Conservation (phyloP, 2,797 vertebrate species). For the Pampus argenteus region DNA sequence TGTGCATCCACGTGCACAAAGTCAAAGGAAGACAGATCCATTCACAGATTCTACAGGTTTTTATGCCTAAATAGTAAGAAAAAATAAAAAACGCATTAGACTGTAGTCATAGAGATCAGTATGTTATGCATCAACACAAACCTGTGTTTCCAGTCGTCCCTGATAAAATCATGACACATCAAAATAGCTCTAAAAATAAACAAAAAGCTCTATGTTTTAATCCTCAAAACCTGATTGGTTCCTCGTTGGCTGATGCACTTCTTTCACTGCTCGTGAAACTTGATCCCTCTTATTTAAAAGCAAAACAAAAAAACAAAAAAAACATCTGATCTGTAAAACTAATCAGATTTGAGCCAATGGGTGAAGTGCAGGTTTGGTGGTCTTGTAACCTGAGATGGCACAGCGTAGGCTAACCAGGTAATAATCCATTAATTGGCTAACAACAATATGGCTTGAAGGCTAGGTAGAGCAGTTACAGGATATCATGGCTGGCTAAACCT, state of each 20-base stretch:
- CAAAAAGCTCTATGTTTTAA: slow-evolving; percentile 4
- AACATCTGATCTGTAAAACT: slow-evolving; percentile 47
- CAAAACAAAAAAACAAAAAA: slow-evolving; percentile 12
- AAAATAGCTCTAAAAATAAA: slow-evolving; percentile 5
- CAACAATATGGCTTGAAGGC: slow-evolving; percentile 50
- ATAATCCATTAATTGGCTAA: slow-evolving; percentile 67
- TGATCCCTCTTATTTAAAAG: slow-evolving; percentile 33
- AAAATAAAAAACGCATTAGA: background rate
- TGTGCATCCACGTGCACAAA: background rate
- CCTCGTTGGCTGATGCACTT: background rate
- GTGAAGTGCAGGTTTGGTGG: slow-evolving; percentile 59
- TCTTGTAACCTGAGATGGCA: slow-evolving; percentile 66
- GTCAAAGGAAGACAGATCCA: background rate
- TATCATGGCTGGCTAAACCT: slow-evolving; percentile 66
- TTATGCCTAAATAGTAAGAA: background rate
- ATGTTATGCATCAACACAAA: background rate
- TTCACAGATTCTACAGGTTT: slow-evolving; percentile 13
- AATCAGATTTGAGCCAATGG: slow-evolving; percentile 56
- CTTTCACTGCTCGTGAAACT: slow-evolving; percentile 35
- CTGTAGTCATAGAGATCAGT: background rate
- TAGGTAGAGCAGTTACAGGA: slow-evolving; percentile 55
- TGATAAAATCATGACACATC: background rate
- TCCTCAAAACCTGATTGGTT: slow-evolving; percentile 26
- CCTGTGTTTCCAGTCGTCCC: slow-evolving; percentile 2
- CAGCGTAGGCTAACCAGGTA: slow-evolving; percentile 65